Evolutionary conservation across 2,888 invertebrate genomes (phyloP).

Genomic region (Plemyria rubiginata): DNA sequence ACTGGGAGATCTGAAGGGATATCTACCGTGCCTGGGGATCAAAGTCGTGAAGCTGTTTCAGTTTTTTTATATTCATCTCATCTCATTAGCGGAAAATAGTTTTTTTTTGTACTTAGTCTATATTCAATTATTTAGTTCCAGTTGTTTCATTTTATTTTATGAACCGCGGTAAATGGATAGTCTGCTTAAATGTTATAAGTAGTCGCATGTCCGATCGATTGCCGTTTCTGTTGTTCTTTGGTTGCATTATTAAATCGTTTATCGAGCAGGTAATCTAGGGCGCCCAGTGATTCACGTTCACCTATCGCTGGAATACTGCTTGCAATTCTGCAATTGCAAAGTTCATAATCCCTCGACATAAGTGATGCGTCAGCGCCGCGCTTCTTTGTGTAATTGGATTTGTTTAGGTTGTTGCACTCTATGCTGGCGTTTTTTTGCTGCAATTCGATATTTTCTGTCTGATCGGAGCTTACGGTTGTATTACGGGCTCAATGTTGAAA

Average conservation of each 20-base stretch:
- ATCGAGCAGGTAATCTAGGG: slow-evolving; percentile 47
- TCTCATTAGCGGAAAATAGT: too few relatives aligned
- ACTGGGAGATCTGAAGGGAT: too few relatives aligned
- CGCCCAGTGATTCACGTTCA: slow-evolving; percentile 47
- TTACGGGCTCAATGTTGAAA: slow-evolving; percentile 8
- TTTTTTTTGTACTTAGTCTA: too few relatives aligned
- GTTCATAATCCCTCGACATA: slow-evolving; percentile 58
- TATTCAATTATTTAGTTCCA: too few relatives aligned
- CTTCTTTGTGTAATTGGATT: slow-evolving; percentile 68
- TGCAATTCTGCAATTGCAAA: slow-evolving; percentile 43
- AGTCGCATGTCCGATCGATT: slow-evolving; percentile 45
- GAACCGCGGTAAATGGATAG: not conserved
- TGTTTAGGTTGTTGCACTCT: slow-evolving; percentile 59
- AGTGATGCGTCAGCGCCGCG: slow-evolving; percentile 55
- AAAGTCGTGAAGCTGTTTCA: too few relatives aligned
- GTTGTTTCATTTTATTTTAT: not conserved
- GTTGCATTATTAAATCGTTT: slow-evolving; percentile 59
- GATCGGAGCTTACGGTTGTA: slow-evolving; percentile 5
- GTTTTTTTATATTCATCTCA: too few relatives aligned
- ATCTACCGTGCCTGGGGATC: too few relatives aligned
- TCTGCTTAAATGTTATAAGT: slow-evolving; percentile 15
- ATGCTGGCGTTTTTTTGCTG: slow-evolving; percentile 36
- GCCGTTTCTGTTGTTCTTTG: slow-evolving; percentile 46
- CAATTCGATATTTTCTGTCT: slow-evolving; percentile 39
- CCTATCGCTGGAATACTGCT: slow-evolving; percentile 14